These are phyloP conservation scores for Collichthys lucidus DNA, from an alignment of 2,113 vertebrate genomes.

Conservation along the genomic window DNA sequence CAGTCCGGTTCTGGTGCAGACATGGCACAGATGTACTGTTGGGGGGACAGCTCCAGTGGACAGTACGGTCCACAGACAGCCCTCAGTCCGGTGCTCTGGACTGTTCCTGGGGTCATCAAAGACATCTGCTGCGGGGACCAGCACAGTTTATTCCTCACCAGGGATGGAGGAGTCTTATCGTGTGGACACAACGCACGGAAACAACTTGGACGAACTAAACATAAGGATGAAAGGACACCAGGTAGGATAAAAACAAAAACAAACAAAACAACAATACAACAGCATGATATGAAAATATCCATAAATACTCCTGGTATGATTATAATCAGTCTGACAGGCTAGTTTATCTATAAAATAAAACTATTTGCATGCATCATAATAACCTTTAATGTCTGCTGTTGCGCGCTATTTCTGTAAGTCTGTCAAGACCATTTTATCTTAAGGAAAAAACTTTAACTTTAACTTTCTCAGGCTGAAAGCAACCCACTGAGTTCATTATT, in stretches of 20 bases:
- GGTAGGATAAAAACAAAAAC: conserved; percentile 39
- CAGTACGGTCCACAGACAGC: conserved; percentile 55
- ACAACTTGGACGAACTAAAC: conserved; percentile 73
- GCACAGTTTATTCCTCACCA: conserved; percentile 74
- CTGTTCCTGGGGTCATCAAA: conserved; percentile 27
- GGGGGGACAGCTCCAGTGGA: conserved; percentile 74
- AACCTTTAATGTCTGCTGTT: too few species aligned
- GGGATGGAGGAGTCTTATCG: conserved; percentile 65
- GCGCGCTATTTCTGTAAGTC: too few species aligned
- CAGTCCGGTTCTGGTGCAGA: not conserved
- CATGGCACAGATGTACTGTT: conserved; percentile 65
- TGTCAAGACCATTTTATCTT: not conserved
- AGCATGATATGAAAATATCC: not conserved
- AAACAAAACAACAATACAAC: too few species aligned
- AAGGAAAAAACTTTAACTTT: not conserved
- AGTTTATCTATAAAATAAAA: too few species aligned
- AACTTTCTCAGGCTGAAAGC: not conserved
- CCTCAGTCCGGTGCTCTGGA: conserved; percentile 47
- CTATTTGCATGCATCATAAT: too few species aligned
- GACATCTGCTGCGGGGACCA: conserved; percentile 72
- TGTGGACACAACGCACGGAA: conserved; percentile 75
- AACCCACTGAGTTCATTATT: not conserved
- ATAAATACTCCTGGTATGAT: too few species aligned
- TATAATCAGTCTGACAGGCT: too few species aligned
- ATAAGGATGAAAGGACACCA: conserved; percentile 13